Conservation (phyloP, 1,140 invertebrate genomes). For the Gonatopus flavifemur region DNA sequence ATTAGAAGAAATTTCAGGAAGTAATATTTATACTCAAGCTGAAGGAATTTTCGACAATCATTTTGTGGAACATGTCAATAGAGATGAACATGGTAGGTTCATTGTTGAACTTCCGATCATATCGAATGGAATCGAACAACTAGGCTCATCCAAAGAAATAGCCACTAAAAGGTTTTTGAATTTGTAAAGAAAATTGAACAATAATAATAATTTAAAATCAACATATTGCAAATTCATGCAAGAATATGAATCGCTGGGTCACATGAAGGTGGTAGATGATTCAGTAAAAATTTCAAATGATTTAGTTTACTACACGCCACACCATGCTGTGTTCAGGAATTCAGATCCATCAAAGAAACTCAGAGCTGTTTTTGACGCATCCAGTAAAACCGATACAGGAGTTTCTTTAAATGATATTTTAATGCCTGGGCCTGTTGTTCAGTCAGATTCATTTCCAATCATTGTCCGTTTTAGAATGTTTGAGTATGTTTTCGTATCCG, state of each 20-base stretch:
- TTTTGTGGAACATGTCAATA: background rate
- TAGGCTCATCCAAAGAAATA: conserved; percentile 7
- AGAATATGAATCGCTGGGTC: conserved; percentile 4
- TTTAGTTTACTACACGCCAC: conserved; percentile 1
- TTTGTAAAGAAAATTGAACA: conserved; percentile 3
- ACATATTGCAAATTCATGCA: conserved; percentile 7
- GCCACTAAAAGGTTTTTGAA: conserved; percentile 12
- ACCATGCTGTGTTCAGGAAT: conserved; percentile 1
- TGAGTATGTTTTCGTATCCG: background rate
- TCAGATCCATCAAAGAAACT: background rate
- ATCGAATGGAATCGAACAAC: background rate
- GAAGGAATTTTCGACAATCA: conserved; percentile 5
- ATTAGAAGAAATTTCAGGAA: no score
- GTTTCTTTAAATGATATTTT: conserved; percentile 1
- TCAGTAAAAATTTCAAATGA: no score
- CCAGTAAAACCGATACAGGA: background rate
- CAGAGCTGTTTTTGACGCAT: background rate
- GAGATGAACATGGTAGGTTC: conserved; percentile 4
- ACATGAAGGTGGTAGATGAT: background rate
- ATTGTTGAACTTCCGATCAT: conserved; percentile 11
- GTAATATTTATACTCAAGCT: no score
- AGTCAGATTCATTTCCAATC: background rate
- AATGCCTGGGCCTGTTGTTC: background rate
- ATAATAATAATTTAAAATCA: background rate
- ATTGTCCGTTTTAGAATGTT: background rate